Evolutionary conservation across 2,888 invertebrate species (phyloP), one percentile per base, ranked within the genome.

Genomic region (Heliconius charithonia): DNA sequence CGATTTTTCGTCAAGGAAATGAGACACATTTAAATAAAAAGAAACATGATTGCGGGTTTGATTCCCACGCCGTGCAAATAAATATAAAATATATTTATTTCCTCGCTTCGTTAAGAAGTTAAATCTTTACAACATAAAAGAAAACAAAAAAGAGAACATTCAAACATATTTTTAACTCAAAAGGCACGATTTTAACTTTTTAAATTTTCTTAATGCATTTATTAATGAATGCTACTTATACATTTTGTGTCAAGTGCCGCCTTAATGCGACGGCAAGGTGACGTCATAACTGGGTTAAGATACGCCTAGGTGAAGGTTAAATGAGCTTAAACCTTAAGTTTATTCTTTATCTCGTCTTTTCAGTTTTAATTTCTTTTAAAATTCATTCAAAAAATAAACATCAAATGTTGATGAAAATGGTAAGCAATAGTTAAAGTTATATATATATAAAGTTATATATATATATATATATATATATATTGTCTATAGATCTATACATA

Each of bases 281-380:
- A 63, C 74, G 45, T 27, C 41, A 27, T 63, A 74, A 74, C 62
- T 74, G 62, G 74, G 74, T 74, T 74, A 73, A 73, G 73, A 74
- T 32, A 71, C 22, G 51, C 73, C 73, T 74, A 45, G 74, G 74
- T 74, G 74, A 74, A 74, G 74, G 74, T 63, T 65, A 74, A 62
- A 27, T n/a, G 74, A 41, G 63, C 74, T 74, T 63, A 65, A 69
- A 69, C 25, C 27, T 27, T 27, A 41, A 25, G 29, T 74, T 74
- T 62, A 63, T 62, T 74, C 63, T 62, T 63, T 62, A 41, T 41
- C 32, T 62, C 37, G 63, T 37, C 74, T 63, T 56, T 74, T 45
- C 27, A 62, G n/a, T 62, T 74, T 12, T 41, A n/a, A 67, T 67
- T 69, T 69, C 25, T 69, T 69, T 41, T 2, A 41, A 67, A 22